Evolutionary conservation across 2,797 vertebrate genomes (phyloP).

Genomic region (Salarias fasciatus): DNA sequence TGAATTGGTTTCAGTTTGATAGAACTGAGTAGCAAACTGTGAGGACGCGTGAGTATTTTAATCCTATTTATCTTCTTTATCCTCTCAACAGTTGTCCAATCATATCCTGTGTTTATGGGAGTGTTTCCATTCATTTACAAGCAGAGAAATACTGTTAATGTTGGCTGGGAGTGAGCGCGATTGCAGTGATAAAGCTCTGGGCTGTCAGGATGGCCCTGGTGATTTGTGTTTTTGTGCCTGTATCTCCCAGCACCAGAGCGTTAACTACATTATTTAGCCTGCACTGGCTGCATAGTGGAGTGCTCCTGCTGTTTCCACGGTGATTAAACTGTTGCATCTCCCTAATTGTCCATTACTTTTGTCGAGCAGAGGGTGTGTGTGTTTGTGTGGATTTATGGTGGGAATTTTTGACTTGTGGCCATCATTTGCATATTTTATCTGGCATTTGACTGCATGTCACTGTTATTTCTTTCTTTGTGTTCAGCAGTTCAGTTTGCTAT

Average conservation of each 20-base stretch:
- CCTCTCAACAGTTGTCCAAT: background rate
- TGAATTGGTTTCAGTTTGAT: slow-evolving; percentile 7
- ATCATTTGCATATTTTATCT: slow-evolving; percentile 11
- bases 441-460: background rate
- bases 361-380: background rate
- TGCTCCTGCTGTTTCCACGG: slow-evolving; percentile 48
- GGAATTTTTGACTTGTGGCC: slow-evolving; percentile 6
- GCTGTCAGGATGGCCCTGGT: slow-evolving; percentile 16
- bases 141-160: slow-evolving; percentile 9
- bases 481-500: slow-evolving; percentile 11
- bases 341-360: slow-evolving; percentile 41
- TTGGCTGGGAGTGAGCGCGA: slow-evolving; percentile 8
- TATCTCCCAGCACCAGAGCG: slow-evolving; percentile 19
- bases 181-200: slow-evolving; percentile 11
- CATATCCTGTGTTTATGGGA: slow-evolving; percentile 15
- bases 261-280: slow-evolving; percentile 33
- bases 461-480: background rate
- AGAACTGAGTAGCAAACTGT: background rate
- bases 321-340: slow-evolving; percentile 51
- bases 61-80: slow-evolving; percentile 20
- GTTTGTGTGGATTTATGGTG: slow-evolving; percentile 17
- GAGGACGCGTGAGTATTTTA: background rate
- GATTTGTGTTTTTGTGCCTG: slow-evolving; percentile 38
- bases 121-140: slow-evolving; percentile 12
- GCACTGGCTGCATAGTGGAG: slow-evolving; percentile 12